These are phyloP conservation scores for Slavum lentiscoides DNA, from an alignment of 2,888 invertebrate genomes.

Conservation along the genomic window DNA sequence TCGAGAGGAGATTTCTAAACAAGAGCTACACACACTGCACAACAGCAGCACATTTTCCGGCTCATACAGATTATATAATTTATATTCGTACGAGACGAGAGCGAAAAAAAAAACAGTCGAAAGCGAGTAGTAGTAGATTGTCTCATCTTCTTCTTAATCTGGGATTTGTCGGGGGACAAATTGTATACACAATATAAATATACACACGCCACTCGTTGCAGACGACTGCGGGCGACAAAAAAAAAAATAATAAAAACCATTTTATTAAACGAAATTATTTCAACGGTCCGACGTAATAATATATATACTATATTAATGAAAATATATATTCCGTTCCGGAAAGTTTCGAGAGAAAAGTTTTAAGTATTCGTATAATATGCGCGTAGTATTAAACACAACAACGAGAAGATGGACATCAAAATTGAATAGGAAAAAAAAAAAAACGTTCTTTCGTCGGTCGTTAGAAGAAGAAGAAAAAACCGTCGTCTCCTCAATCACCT, in stretches of 20 bases:
- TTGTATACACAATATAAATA: background rate
- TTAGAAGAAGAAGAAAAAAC: too few species aligned
- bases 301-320: constrained; percentile 13
- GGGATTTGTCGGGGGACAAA: background rate
- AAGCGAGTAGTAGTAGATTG: background rate
- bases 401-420: too few species aligned
- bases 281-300: background rate
- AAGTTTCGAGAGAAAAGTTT: background rate
- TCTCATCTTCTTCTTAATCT: background rate
- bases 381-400: too few species aligned
- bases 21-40: background rate
- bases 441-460: background rate
- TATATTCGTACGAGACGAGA: background rate
- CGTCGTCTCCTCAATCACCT: too few species aligned
- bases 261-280: background rate
- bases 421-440: background rate
- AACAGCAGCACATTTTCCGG: background rate
- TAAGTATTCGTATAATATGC: background rate
- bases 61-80: constrained; percentile 16
- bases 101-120: background rate
- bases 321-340: background rate
- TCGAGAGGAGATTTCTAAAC: constrained; percentile 13
- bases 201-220: background rate
- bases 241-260: background rate
- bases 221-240: background rate